phyloP scores from a whole-genome alignment of 1,140 invertebrate genomes.

The Myzus persicae region DNA sequence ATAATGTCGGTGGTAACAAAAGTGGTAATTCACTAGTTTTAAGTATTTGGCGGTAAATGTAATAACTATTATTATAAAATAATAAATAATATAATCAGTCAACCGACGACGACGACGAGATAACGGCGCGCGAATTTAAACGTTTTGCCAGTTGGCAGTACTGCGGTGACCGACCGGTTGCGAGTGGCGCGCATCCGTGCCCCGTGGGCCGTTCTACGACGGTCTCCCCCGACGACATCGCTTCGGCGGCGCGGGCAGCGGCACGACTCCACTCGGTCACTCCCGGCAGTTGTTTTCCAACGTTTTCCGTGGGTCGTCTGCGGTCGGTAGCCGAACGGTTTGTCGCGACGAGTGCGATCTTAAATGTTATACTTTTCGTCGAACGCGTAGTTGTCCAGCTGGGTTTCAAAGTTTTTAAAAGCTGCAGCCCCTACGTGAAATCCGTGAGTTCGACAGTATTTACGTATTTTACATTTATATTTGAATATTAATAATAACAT shows the following conservation, averaged over 20 bases:
- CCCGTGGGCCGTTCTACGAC: neutral
- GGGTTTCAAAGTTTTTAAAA: neutral
- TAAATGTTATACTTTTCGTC: neutral
- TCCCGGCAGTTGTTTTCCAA: neutral
- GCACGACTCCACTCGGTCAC: neutral
- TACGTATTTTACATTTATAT: neutral
- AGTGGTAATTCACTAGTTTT: no score
- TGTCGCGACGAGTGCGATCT: neutral
- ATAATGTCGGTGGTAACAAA: no score
- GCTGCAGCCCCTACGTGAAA: neutral
- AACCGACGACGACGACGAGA: neutral
- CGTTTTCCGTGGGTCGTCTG: neutral
- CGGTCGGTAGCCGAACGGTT: neutral
- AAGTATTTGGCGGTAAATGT: no score
- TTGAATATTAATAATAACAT: no score
- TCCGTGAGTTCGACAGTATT: neutral
- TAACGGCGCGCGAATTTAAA: neutral
- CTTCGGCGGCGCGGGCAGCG: neutral
- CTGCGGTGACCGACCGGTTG: constrained; percentile 29
- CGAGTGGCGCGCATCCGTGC: neutral
- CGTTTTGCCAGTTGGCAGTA: constrained; percentile 8
- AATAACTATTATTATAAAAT: neutral
- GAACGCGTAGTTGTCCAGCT: neutral
- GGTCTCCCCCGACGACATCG: neutral
- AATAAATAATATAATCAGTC: neutral